Percentiles rank a stretch among this genome's conserved stretches.
These are phyloP conservation scores for Xenopus laevis DNA, from an alignment of 2,113 vertebrate genomes.

Conservation along the genomic window DNA sequence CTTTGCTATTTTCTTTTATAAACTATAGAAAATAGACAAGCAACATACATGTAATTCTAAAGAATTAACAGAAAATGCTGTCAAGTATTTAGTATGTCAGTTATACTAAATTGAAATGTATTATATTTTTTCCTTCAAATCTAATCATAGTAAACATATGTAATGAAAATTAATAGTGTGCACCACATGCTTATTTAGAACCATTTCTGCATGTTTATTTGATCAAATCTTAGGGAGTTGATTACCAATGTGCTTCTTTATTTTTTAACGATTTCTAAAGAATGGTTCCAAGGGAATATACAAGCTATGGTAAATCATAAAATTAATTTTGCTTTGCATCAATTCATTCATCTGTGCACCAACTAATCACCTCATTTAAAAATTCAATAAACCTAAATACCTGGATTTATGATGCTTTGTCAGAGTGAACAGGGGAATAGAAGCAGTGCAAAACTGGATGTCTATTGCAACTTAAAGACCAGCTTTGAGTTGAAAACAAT, in stretches of 20 bases:
- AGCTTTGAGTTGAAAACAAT: slow-evolving; percentile 78
- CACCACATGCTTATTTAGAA: slow-evolving; percentile 43
- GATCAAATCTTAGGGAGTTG: slow-evolving; percentile 61
- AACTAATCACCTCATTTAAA: slow-evolving; percentile 80
- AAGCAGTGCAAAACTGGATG: slow-evolving; percentile 67
- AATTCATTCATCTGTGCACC: slow-evolving; percentile 70
- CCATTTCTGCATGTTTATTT: slow-evolving; percentile 45
- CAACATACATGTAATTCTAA: too few species aligned
- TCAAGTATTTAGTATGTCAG: too few species aligned
- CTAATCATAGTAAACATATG: slow-evolving; percentile 50
- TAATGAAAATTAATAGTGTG: slow-evolving; percentile 64
- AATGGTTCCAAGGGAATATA: slow-evolving; percentile 70
- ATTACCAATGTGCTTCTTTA: slow-evolving; percentile 67
- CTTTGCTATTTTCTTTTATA: too few species aligned
- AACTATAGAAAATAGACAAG: too few species aligned
- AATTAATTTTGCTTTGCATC: slow-evolving; percentile 77
- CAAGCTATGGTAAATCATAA: slow-evolving; percentile 75
- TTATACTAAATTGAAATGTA: neutral
- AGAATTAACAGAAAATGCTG: too few species aligned
- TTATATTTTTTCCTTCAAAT: slow-evolving; percentile 16
- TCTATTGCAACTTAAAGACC: slow-evolving; percentile 73
- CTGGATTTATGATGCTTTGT: slow-evolving; percentile 79
- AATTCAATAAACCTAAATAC: slow-evolving; percentile 84
- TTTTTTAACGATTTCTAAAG: slow-evolving; percentile 65
- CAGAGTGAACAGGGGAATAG: slow-evolving; percentile 70